Percentiles rank a stretch among this genome's conserved stretches.
Evolutionary conservation across 2,888 invertebrate species (phyloP).

Genomic region (Tuberolachnus salignus): DNA sequence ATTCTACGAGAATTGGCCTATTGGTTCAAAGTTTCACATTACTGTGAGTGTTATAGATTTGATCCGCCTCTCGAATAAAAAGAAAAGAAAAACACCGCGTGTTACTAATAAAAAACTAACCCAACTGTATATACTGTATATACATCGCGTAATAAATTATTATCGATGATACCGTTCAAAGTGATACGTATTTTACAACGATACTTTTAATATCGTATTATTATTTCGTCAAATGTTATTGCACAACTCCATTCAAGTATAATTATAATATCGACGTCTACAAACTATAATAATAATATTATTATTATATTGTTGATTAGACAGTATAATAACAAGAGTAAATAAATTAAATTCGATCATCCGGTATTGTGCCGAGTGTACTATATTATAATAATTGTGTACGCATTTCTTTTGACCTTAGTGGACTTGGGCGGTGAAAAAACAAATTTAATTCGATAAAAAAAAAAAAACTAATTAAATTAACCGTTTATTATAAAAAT

Average conservation of each 20-base stretch:
- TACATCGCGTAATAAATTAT: too few relatives aligned
- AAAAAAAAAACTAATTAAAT: not conserved
- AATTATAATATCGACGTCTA: not conserved
- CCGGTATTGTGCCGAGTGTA: not conserved
- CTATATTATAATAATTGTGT: not conserved
- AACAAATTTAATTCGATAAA: constrained; percentile 7
- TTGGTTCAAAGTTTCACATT: too few relatives aligned
- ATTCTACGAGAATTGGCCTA: too few relatives aligned
- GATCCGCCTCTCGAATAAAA: too few relatives aligned
- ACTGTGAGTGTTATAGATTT: too few relatives aligned
- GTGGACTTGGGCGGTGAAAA: constrained; percentile 10
- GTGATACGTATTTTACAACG: too few relatives aligned
- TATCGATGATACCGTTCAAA: too few relatives aligned
- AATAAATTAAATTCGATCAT: not conserved
- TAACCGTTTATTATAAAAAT: too few relatives aligned
- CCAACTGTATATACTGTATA: too few relatives aligned
- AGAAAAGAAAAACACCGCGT: too few relatives aligned
- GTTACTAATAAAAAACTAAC: too few relatives aligned
- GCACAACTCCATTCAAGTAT: not conserved
- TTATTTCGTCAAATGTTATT: not conserved
- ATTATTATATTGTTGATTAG: not conserved
- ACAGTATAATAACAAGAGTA: too few relatives aligned
- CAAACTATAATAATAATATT: not conserved
- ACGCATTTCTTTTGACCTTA: constrained; percentile 3
- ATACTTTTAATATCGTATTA: not conserved